phyloP scores from a whole-genome alignment of 2,797 vertebrate genomes.

The Enoplosus armatus region DNA sequence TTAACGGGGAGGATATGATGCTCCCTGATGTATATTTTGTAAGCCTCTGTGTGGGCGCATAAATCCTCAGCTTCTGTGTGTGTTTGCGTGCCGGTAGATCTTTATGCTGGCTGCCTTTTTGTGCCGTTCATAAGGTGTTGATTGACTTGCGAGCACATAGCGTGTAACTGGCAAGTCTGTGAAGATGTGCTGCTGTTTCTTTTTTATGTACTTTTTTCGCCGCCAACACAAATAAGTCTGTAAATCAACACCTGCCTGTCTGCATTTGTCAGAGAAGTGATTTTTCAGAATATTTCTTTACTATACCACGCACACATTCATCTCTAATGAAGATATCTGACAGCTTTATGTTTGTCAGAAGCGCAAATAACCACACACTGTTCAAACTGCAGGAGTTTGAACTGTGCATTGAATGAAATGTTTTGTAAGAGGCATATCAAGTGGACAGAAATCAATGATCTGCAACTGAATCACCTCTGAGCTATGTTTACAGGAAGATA shows the following conservation, averaged over 20 bases:
- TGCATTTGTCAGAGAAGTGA: conserved; percentile 35
- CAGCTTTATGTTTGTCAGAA: conserved; percentile 21
- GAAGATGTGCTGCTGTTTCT: conserved; percentile 39
- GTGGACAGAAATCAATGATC: conserved; percentile 42
- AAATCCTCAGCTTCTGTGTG: conserved; percentile 52
- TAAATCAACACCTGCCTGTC: conserved; percentile 47
- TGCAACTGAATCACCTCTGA: conserved; percentile 33
- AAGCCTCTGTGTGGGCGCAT: conserved; percentile 49
- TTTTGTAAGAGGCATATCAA: conserved; percentile 32
- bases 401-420: conserved; percentile 26
- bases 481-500: conserved; percentile 34
- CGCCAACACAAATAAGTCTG: conserved; percentile 43
- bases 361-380: conserved; percentile 14
- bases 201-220: conserved; percentile 30
- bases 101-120: conserved; percentile 47
- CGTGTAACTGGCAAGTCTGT: conserved; percentile 49
- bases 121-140: conserved; percentile 48
- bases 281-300: conserved; percentile 35
- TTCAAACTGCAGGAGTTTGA: conserved; percentile 23
- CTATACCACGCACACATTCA: conserved; percentile 13
- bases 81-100: conserved; percentile 37
- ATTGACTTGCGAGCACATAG: conserved; percentile 64
- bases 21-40: conserved; percentile 68
- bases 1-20: conserved; percentile 53
- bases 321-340: conserved; percentile 32